Base-by-base conservation (phyloP, 2,797 vertebrate species). In the Dicrostonyx torquatus region DNA sequence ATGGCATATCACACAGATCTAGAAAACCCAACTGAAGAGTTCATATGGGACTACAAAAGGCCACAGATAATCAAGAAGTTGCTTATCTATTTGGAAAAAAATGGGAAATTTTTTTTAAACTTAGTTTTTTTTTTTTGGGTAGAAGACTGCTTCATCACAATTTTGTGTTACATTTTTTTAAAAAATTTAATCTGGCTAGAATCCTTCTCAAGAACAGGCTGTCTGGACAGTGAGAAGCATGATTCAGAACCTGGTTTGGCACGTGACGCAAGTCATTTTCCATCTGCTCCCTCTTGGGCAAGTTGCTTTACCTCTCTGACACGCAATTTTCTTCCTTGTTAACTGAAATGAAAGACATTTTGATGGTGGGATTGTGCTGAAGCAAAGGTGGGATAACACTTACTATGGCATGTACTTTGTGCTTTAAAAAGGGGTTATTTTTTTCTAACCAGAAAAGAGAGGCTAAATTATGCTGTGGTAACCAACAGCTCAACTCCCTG, bases 111-210 rank as follows among this genome's bases (percentile, higher is more conserved):
- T 64, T 82, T 83, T 43, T 48, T 13, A 64, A 84, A 66, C 31
- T 50, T 31, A 68, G 31, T 34, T n/a, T 64, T 64, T 15, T 43
- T 26, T 76, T 77, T 48, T 73, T 24, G 2, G 75, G 20, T 50
- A 26, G 45, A 24, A 34, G 45, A 4, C 22, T 50, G 45, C 62
- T 68, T 53, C 13, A 26, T 85, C 34, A 86, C 13, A 29, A 34
- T 70, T 85, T 85, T 85, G 55, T 89, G 43, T 75, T 84, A 78
- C n/a, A 64, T 92, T 5, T 85, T 97, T 94, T 26, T n/a, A n/a
- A 5, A 87, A 92, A 84, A 22, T 79, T 55, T 76, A 62, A 31
- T 78, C 22, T 11, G 53, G 64, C 10, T 87, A 31, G 40, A 93
- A 45, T 84, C 77, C 79, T 50, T n/a, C 8, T 86, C 66, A 70